Evolutionary conservation across 2,797 vertebrate genomes (phyloP).

Genomic region (Amblyraja radiata): DNA sequence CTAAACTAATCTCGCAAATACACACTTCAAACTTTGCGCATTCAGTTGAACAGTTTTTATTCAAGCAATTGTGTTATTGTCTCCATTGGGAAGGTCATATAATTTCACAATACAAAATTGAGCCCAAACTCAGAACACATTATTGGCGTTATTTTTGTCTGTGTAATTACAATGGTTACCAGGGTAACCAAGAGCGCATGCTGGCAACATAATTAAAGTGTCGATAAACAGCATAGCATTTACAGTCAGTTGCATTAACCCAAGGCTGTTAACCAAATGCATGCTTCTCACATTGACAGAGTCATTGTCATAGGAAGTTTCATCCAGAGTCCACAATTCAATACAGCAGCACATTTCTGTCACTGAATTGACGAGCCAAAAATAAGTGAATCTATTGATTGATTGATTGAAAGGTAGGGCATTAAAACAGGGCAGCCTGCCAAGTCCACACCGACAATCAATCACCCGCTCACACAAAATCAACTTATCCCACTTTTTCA

Average conservation of each 20-base stretch:
- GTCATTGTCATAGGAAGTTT: background rate
- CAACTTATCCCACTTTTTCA: no score
- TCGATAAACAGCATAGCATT: background rate
- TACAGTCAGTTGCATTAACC: background rate
- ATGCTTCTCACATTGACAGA: background rate
- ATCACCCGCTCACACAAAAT: no score
- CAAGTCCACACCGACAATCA: no score
- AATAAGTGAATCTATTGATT: no score
- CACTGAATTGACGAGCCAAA: background rate
- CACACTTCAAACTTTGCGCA: background rate
- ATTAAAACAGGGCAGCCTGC: no score
- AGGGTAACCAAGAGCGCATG: background rate
- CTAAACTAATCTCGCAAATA: background rate
- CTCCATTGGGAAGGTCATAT: background rate
- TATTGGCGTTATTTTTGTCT: background rate
- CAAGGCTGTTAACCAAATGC: background rate
- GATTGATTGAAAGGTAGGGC: no score
- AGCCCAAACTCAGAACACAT: background rate
- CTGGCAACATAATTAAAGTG: constrained; percentile 25
- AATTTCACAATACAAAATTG: background rate
- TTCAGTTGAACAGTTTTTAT: background rate
- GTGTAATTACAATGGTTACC: background rate
- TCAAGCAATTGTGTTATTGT: background rate
- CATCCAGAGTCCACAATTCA: background rate
- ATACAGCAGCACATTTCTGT: background rate